Evolutionary conservation across 2,797 vertebrate species (phyloP).

Genomic region (Melanotaenia nigrans): DNA sequence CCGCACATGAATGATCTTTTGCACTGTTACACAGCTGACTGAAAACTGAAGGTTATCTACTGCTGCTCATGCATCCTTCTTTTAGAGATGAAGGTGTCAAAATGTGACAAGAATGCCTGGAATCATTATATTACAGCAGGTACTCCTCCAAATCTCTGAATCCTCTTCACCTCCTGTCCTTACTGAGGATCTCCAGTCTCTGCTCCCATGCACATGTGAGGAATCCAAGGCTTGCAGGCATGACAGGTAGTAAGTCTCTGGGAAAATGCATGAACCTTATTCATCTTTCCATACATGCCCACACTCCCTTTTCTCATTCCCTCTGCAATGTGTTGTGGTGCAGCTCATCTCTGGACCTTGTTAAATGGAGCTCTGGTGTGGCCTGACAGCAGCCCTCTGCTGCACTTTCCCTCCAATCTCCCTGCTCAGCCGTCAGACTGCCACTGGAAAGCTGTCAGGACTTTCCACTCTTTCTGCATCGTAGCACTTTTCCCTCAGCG

Average conservation of each 20-base stretch:
- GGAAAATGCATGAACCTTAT: slow-evolving; percentile 65
- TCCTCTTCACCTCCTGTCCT: slow-evolving; percentile 41
- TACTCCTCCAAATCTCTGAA: slow-evolving; percentile 56
- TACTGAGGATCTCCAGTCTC: slow-evolving; percentile 63
- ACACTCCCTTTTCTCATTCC: slow-evolving; percentile 53
- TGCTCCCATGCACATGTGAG: slow-evolving; percentile 62
- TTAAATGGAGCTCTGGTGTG: slow-evolving; percentile 84
- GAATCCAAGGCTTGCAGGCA: slow-evolving; percentile 53
- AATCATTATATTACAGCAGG: slow-evolving; percentile 49
- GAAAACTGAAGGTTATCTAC: slow-evolving; percentile 30
- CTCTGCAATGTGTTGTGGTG: slow-evolving; percentile 69
- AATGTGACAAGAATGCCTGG: slow-evolving; percentile 46
- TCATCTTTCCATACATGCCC: slow-evolving; percentile 42
- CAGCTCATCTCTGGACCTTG: slow-evolving; percentile 82
- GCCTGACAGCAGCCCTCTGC: slow-evolving; percentile 84
- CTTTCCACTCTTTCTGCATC: slow-evolving; percentile 82
- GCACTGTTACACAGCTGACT: slow-evolving; percentile 6
- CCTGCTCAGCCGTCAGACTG: slow-evolving; percentile 78
- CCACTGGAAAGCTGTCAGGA: slow-evolving; percentile 84
- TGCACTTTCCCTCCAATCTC: slow-evolving; percentile 82
- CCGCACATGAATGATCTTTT: slow-evolving; percentile 21
- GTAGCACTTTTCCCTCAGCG: slow-evolving; percentile 75
- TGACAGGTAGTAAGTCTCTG: slow-evolving; percentile 68
- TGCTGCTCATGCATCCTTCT: slow-evolving; percentile 31
- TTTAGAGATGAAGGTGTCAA: slow-evolving; percentile 54